Conservation (phyloP, 2,888 invertebrate genomes). For the Camptogramma bilineatum region DNA sequence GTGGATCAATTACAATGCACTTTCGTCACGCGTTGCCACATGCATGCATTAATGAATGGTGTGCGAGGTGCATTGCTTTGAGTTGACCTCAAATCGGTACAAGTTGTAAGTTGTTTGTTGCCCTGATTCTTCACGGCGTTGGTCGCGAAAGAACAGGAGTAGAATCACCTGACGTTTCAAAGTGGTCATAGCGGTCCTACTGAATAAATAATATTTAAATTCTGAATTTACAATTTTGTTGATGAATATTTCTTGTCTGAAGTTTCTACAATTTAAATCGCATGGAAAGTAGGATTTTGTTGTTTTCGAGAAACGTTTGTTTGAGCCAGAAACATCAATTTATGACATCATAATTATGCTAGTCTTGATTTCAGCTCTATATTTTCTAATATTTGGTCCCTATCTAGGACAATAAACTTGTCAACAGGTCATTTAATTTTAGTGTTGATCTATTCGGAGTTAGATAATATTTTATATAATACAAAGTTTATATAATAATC, state of each 20-base stretch:
- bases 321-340: too few relatives aligned
- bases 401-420: conserved; percentile 12
- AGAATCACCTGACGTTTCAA: too few relatives aligned
- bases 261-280: too few relatives aligned
- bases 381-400: conserved; percentile 9
- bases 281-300: too few relatives aligned
- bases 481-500: conserved; percentile 30
- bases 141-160: too few relatives aligned
- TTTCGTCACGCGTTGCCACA: conserved; percentile 31
- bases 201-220: too few relatives aligned
- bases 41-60: conserved; percentile 18
- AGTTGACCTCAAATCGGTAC: neutral
- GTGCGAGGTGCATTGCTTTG: conserved; percentile 5
- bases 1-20: conserved; percentile 22
- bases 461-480: conserved; percentile 31
- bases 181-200: too few relatives aligned
- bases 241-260: too few relatives aligned
- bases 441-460: neutral
- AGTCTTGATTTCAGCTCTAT: neutral
- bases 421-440: conserved; percentile 22
- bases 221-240: too few relatives aligned
- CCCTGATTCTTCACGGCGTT: too few relatives aligned
- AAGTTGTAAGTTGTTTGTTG: neutral
- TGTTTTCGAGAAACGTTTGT: too few relatives aligned
- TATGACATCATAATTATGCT: neutral